Evolutionary conservation across 2,113 vertebrate genomes (phyloP), one percentile per base, ranked within the genome.

Genomic region (Ptilonorhynchus violaceus): DNA sequence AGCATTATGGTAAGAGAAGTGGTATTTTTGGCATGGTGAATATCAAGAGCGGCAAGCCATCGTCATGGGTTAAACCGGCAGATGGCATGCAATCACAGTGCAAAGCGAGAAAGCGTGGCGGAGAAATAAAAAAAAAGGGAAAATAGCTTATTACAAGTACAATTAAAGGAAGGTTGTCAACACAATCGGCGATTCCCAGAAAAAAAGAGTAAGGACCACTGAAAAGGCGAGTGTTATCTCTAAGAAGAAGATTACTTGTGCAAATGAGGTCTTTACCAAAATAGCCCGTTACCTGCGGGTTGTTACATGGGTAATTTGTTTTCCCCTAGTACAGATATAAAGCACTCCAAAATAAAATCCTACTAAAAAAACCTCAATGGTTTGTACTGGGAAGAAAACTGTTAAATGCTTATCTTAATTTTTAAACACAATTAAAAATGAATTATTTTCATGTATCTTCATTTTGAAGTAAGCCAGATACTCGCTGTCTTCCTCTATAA

Each of bases 111-210:
- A 98, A 99, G 98, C 98, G 97, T 99, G 99, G 99, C 98, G 98
- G 98, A 98, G 99, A 98, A 99, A 99, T 98, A 98, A 98, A 99
- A 95, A 93, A 96, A 98, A 98, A 98, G 98, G 99, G 99, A 98
- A 98, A 99, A 98, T 99, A 99, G 99, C 99, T 98, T 98, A 99
- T 99, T 99, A 99, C 98, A 99, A 99, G 99, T 99, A 99, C 98
- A 98, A 98, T 98, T 98, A 98, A 98, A 98, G 98, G 98, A 98
- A 98, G 98, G 99, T 98, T 98, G 97, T 98, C 98, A 98, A 97
- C 97, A 98, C 97, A 98, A 99, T 99, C 99, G 98, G 98, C 98
- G 99, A 98, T 99, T 99, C 98, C 99, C 99, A 99, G 99, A 99
- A 99, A 93, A 69, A 97, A 95, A 95, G 94, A 97, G 63, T 37